Base-by-base conservation (phyloP, 2,113 vertebrate genomes). In the Coptodon rendalli region DNA sequence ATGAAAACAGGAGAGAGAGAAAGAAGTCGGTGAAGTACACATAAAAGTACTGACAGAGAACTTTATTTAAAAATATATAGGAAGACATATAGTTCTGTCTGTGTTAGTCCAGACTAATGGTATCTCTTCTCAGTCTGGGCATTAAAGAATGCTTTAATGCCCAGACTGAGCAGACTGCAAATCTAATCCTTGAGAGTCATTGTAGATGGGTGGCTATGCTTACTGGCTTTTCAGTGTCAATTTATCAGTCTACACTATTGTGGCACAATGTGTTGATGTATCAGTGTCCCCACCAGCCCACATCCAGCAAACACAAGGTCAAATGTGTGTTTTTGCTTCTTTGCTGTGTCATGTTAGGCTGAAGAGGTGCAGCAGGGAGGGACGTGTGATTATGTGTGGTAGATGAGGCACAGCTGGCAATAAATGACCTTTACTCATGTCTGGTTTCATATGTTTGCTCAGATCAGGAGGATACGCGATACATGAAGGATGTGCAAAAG, bases 241-340 rank as follows among this genome's bases (percentile, higher is more conserved):
- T 92, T 83, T 79, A 89, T 91, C 87, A 86, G 83, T 76, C 59
- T 27, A 16, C 27, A 27, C 11, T 13, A 78, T 80, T 66, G 54
- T 66, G 54, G 81, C 61, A 40, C 50, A 68, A 53, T n/a, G 34
- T 82, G 81, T 84, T 36, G 16, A 59, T 86, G 82, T 45, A 91
- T 89, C 56, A 40, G 63, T 53, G 66, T 87, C 29, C 24, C 24
- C 82, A 89, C 88, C 71, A 87, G 56, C 27, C 34, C 34, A 61
- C n/a, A 45, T 2, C 24, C n/a, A 34, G 31, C 81, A 40, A 52
- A 68, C 57, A 80, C 82, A 86, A 91, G 87, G 83, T 81, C 81
- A 81, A 59, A 82, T 36, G 57, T 57, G 31, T 52, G 24, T 56
- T 88, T 66, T 83, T 34, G 11, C 71, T 48, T 66, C 45, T 48